Percentiles rank a stretch among this genome's conserved stretches.
These are phyloP conservation scores for Drosophila peninsularis DNA, from an alignment of 2,888 invertebrate species.

Conservation along the genomic window DNA sequence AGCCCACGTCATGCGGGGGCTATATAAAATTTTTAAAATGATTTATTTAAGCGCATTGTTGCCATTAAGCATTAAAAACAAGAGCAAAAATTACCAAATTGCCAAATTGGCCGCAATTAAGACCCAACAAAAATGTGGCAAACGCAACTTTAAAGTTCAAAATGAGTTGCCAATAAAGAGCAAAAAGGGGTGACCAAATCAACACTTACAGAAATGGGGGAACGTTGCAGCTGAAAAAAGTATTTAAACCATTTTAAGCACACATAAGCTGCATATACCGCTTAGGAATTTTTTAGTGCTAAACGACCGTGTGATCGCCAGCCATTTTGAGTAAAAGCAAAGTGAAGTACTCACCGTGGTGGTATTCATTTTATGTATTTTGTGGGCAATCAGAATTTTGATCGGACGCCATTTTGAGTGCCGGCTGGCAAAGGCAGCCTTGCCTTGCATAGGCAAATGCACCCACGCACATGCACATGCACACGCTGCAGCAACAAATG, in stretches of 20 bases:
- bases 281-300: neutral
- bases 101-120: conserved; percentile 64
- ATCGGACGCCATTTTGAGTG: conserved; percentile 8
- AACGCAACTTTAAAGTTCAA: conserved; percentile 9
- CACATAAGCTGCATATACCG: neutral
- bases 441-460: conserved; percentile 2
- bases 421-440: conserved; percentile 10
- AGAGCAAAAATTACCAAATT: conserved; percentile 54
- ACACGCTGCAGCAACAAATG: conserved; percentile 41
- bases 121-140: conserved; percentile 8
- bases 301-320: neutral
- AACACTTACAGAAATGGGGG: conserved; percentile 22
- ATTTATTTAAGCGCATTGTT: conserved; percentile 71
- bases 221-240: conserved; percentile 6
- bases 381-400: neutral
- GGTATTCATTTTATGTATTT: neutral
- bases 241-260: neutral
- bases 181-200: conserved; percentile 8
- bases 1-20: conserved; percentile 30
- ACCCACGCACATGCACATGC: neutral
- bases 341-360: neutral
- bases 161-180: conserved; percentile 9
- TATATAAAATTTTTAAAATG: conserved; percentile 61
- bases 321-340: neutral
- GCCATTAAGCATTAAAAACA: conserved; percentile 54